A percentile compares a stretch with the other conserved stretches of the same genome.
Conservation (phyloP, 64 coral and sea anemone species). For the Pocillopora verrucosa region DNA sequence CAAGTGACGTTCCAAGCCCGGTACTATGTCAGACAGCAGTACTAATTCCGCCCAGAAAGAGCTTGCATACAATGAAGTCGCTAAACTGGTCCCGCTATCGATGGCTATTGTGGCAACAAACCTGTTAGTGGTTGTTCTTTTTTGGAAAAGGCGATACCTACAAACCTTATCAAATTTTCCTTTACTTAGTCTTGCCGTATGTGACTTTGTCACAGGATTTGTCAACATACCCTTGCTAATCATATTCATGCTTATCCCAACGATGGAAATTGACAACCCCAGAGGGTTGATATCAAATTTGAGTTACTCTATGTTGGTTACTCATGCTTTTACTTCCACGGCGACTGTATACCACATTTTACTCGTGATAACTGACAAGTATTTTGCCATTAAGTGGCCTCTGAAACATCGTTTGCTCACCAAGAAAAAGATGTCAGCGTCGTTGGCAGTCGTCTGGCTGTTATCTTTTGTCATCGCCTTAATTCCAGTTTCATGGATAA, state of each 20-base stretch:
- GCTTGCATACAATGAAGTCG: background rate
- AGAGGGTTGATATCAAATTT: background rate
- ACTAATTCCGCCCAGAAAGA: background rate
- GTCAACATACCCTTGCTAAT: conserved; percentile 56
- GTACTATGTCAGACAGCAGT: no score
- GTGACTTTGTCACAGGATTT: conserved; percentile 60
- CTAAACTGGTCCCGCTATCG: background rate
- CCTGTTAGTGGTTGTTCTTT: conserved; percentile 28
- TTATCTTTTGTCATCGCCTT: conserved; percentile 44
- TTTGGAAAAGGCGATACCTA: conserved; percentile 29
- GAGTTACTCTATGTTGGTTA: background rate
- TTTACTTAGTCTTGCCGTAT: conserved; percentile 63
- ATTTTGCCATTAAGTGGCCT: conserved; percentile 33
- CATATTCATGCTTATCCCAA: background rate
- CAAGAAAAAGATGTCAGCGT: background rate
- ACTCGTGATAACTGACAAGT: conserved; percentile 61
- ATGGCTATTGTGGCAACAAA: conserved; percentile 46
- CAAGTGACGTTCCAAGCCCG: no score
- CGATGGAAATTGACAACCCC: background rate
- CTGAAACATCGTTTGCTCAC: background rate
- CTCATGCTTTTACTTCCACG: background rate
- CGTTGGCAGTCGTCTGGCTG: conserved; percentile 47
- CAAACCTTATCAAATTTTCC: conserved; percentile 57
- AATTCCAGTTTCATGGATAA: conserved; percentile 62
- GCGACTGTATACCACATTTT: conserved; percentile 68